These are phyloP conservation scores for Emydura subglobosa DNA, from an alignment of 2,113 vertebrate genomes.

Conservation along the genomic window DNA sequence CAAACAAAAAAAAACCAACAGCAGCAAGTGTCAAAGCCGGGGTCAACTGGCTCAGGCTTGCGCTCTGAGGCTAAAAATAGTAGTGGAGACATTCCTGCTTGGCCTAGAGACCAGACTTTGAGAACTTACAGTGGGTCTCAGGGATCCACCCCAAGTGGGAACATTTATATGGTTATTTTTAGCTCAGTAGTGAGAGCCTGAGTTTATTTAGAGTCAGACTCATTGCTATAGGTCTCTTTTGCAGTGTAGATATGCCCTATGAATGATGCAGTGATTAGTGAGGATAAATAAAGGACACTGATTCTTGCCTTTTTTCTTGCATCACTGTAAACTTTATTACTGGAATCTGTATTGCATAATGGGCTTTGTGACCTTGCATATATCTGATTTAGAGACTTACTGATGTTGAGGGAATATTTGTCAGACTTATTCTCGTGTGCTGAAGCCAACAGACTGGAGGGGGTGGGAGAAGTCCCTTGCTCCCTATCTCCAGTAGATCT, in stretches of 20 bases:
- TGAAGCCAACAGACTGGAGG: not conserved
- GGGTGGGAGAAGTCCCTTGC: not conserved
- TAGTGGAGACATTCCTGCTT: no score
- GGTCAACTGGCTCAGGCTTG: not conserved
- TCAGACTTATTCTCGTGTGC: not conserved
- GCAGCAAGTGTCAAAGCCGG: not conserved
- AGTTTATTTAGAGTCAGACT: not conserved
- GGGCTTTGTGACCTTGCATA: not conserved
- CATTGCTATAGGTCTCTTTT: not conserved
- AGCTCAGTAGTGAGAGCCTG: no score
- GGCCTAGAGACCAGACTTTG: no score
- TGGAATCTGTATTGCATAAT: not conserved
- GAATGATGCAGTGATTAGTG: not conserved
- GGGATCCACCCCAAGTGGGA: no score
- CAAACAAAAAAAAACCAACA: not conserved
- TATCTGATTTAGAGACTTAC: not conserved
- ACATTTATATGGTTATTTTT: no score
- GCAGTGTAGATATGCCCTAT: no score
- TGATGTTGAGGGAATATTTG: not conserved
- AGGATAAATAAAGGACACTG: accelerated
- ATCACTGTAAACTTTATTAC: accelerated
- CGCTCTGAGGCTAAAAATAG: not conserved
- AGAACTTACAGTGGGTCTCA: no score
- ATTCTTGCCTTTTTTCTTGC: no score
- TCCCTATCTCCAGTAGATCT: not conserved